A percentile compares a stretch with the other conserved stretches of the same genome.
Evolutionary conservation across 2,888 invertebrate species (phyloP).

Genomic region (Drosophila sordidula): DNA sequence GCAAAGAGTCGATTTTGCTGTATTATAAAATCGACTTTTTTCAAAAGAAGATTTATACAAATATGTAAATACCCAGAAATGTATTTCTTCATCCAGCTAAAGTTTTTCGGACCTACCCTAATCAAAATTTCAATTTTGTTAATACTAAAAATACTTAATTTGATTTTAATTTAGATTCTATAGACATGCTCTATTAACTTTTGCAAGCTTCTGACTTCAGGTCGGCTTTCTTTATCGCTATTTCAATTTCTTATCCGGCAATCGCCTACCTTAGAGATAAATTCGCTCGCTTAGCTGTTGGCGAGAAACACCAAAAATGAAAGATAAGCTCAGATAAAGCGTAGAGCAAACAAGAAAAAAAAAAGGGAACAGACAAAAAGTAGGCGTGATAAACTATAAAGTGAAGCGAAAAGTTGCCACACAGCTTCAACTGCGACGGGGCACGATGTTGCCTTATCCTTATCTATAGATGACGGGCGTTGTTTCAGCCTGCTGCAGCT

Average conservation of each 20-base stretch:
- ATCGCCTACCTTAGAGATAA: constrained; percentile 51
- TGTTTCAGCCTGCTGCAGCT: constrained; percentile 32
- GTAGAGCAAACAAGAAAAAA: neutral
- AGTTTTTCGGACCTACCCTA: no score
- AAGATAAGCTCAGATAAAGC: constrained; percentile 58
- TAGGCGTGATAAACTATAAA: constrained; percentile 72
- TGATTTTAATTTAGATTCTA: neutral
- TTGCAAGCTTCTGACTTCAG: neutral
- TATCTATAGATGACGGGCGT: constrained; percentile 61
- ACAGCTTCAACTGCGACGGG: constrained; percentile 17
- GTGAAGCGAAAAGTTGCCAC: constrained; percentile 48
- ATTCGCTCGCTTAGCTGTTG: constrained; percentile 46
- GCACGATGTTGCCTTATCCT: constrained; percentile 57
- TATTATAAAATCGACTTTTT: no score
- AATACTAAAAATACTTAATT: no score
- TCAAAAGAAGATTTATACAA: no score
- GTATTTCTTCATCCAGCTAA: no score
- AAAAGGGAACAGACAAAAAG: constrained; percentile 28
- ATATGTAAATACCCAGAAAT: no score
- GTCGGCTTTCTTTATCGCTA: constrained; percentile 3
- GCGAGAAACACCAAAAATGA: constrained; percentile 51
- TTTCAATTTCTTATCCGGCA: constrained; percentile 17
- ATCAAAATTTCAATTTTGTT: no score
- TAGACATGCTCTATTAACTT: neutral
- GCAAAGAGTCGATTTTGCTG: no score